Percentiles rank a stretch among this genome's conserved stretches.
phyloP scores from a whole-genome alignment of 2,113 vertebrate species.

The Platycercus adscitus region DNA sequence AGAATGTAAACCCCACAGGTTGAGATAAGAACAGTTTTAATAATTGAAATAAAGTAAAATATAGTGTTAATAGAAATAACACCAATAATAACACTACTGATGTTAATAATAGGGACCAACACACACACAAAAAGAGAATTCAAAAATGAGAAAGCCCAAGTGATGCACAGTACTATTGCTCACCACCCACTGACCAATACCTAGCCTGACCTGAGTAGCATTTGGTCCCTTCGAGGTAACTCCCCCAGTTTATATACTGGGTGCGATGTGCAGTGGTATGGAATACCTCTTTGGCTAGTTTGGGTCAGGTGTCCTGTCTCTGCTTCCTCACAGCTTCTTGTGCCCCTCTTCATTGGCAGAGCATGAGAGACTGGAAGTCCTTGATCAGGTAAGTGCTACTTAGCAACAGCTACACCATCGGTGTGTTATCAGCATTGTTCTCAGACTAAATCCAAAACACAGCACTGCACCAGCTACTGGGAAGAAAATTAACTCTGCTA shows the following conservation, averaged over 20 bases:
- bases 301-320: neutral
- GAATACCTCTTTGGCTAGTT: neutral
- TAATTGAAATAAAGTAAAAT: neutral
- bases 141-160: neutral
- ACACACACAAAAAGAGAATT: neutral
- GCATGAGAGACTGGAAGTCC: neutral
- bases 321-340: neutral
- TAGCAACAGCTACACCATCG: neutral
- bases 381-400: neutral
- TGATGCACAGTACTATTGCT: neutral
- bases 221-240: neutral
- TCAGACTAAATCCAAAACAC: neutral
- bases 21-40: neutral
- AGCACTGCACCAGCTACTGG: neutral
- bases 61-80: neutral
- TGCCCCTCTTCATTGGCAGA: neutral
- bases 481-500: neutral
- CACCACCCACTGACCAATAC: neutral
- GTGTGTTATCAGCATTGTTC: neutral
- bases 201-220: neutral
- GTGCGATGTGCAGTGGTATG: neutral
- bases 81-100: neutral
- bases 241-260: neutral
- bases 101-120: neutral
- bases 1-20: neutral